Percentiles rank a stretch among this genome's conserved stretches.
Evolutionary conservation across 2,113 vertebrate genomes (phyloP).

Genomic region (Phainopepla nitens): DNA sequence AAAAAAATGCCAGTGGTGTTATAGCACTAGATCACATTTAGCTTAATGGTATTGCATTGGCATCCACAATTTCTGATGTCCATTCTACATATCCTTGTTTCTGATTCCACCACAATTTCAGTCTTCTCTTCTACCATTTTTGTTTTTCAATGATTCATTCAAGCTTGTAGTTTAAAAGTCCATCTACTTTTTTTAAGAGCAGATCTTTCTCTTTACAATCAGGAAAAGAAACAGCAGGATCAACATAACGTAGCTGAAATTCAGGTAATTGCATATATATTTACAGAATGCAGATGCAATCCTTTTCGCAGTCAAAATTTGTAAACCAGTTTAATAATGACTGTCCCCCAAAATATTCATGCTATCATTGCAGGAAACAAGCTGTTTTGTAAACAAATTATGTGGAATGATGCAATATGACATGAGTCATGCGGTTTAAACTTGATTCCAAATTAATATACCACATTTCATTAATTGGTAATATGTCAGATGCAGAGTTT

Average conservation of each 20-base stretch:
- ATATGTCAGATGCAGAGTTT: neutral
- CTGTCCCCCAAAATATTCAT: neutral
- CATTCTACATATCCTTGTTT: neutral
- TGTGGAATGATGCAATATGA: neutral
- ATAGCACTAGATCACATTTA: neutral
- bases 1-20: neutral
- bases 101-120: neutral
- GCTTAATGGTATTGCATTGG: neutral
- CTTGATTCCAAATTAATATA: neutral
- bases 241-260: neutral
- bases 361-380: neutral
- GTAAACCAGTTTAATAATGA: neutral
- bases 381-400: neutral
- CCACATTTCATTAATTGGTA: neutral
- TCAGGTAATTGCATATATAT: neutral
- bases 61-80: neutral
- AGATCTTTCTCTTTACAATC: slow-evolving; percentile 30
- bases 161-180: slow-evolving; percentile 5
- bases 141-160: neutral
- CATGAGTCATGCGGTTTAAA: neutral
- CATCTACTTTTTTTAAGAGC: slow-evolving; percentile 41
- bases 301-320: neutral
- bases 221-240: slow-evolving; percentile 20
- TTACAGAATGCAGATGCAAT: neutral
- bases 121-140: neutral